Conservation (phyloP, 2,888 invertebrate species). For the Maniola hyperantus region DNA sequence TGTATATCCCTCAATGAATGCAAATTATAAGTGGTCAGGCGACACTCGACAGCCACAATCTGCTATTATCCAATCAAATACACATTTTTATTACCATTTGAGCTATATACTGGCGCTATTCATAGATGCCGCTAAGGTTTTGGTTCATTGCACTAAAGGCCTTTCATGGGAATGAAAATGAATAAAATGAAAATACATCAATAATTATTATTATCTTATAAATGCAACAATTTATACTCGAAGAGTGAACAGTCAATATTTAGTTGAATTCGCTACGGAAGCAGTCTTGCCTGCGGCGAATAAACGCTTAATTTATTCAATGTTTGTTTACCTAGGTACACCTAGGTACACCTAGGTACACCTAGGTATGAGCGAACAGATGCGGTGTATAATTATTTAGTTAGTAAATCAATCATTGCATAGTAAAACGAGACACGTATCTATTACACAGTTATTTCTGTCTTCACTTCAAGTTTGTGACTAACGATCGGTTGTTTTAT, state of each 20-base stretch:
- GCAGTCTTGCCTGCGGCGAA: background rate
- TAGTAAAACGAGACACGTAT: background rate
- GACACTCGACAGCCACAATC: no score
- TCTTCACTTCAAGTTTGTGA: no score
- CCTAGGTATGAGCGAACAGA: background rate
- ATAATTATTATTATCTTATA: no score
- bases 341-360: no score
- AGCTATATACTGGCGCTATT: background rate
- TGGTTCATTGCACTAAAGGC: no score
- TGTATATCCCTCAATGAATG: no score
- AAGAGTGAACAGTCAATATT: no score
- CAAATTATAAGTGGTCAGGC: background rate
- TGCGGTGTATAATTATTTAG: background rate
- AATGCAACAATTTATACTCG: no score
- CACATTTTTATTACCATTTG: background rate
- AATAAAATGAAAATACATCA: no score
- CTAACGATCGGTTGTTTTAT: no score
- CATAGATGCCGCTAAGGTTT: background rate
- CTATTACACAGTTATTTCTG: no score
- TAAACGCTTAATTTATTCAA: background rate
- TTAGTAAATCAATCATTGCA: background rate
- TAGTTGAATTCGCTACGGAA: background rate
- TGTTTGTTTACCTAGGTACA: background rate
- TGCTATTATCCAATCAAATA: background rate
- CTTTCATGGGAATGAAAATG: no score